Percentiles rank a stretch among this genome's conserved stretches.
Evolutionary conservation across 2,113 vertebrate species (phyloP).

Genomic region (Peucedramus taeniatus): DNA sequence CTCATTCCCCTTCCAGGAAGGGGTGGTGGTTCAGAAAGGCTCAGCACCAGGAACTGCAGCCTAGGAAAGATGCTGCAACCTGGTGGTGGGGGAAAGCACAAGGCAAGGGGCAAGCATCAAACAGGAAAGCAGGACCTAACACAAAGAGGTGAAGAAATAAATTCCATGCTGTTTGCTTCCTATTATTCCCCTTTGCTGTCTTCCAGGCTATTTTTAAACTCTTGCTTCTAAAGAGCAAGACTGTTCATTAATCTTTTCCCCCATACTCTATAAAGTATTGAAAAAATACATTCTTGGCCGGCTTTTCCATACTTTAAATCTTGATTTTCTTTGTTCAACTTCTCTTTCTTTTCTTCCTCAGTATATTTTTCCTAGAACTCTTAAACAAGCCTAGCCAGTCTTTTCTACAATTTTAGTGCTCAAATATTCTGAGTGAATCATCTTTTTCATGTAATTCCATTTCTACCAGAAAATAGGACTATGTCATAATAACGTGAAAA

Average conservation of each 20-base stretch:
- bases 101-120: neutral
- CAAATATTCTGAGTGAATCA: neutral
- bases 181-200: neutral
- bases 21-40: neutral
- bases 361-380: neutral
- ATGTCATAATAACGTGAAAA: neutral
- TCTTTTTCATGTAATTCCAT: neutral
- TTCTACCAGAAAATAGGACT: neutral
- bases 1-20: neutral
- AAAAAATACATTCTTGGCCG: neutral
- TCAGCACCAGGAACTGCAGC: neutral
- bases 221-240: neutral
- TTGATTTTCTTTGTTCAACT: neutral
- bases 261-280: neutral
- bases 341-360: neutral
- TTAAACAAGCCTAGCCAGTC: neutral
- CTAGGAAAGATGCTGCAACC: neutral
- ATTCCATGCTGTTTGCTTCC: neutral
- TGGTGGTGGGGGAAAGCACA: fast-evolving
- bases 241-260: neutral
- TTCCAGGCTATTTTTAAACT: neutral
- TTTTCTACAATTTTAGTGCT: neutral
- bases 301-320: neutral
- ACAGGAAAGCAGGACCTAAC: neutral
- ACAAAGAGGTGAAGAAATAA: neutral